phyloP scores from a whole-genome alignment of 1,140 invertebrate genomes.

The Tetranychus cinnabarinus region DNA sequence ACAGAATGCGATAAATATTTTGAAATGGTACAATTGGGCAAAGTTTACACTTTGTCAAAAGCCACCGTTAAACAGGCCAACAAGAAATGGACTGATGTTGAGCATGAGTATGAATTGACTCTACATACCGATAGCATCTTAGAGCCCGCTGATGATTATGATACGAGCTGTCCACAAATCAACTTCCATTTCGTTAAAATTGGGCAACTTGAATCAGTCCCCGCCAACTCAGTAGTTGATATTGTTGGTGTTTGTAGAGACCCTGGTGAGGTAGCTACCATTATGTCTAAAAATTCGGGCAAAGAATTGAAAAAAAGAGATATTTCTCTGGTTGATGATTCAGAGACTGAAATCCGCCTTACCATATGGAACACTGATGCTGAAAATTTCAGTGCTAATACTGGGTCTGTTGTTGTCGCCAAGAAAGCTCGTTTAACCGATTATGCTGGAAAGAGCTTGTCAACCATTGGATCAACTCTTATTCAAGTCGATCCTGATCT shows the following conservation, averaged over 20 bases:
- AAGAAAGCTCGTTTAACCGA: constrained; percentile 52
- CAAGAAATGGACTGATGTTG: constrained; percentile 24
- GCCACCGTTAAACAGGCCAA: constrained; percentile 6
- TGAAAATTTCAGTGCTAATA: constrained; percentile 48
- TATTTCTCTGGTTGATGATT: constrained; percentile 59
- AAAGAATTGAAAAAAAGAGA: constrained; percentile 74
- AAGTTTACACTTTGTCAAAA: constrained; percentile 17
- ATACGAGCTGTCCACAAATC: constrained; percentile 40
- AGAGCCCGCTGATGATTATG: constrained; percentile 29
- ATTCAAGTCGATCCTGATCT: constrained; percentile 67
- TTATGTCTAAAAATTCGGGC: constrained; percentile 44
- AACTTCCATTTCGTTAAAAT: constrained; percentile 60
- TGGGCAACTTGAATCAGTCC: constrained; percentile 37
- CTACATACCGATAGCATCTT: constrained; percentile 56
- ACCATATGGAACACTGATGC: constrained; percentile 37
- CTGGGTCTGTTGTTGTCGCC: constrained; percentile 52
- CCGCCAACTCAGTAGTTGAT: constrained; percentile 32
- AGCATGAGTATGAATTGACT: constrained; percentile 90
- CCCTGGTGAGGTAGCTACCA: constrained; percentile 38
- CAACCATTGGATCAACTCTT: neutral
- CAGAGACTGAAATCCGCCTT: constrained; percentile 41
- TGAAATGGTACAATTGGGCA: constrained; percentile 55
- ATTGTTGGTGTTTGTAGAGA: constrained; percentile 67
- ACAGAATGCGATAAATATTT: constrained; percentile 71
- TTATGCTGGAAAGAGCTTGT: constrained; percentile 34